phyloP scores from a whole-genome alignment of 1,140 invertebrate species.

The Formica exsecta region DNA sequence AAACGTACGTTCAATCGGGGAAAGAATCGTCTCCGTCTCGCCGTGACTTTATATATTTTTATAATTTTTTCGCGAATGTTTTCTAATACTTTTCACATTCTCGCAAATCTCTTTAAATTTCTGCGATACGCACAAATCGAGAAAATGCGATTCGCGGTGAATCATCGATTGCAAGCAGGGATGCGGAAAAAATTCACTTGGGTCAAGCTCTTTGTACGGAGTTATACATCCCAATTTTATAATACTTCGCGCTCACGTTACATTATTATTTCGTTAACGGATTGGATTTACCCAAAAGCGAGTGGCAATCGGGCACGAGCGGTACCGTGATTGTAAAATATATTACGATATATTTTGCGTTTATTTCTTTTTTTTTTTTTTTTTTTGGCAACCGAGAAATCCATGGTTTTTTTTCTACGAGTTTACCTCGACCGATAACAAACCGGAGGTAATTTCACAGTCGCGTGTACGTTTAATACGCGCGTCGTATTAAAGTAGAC shows the following conservation, averaged over 20 bases:
- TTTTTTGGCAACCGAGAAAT: background rate
- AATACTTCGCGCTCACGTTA: slow-evolving; percentile 5
- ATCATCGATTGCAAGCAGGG: slow-evolving; percentile 8
- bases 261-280: slow-evolving; percentile 23
- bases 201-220: background rate
- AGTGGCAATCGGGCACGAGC: background rate
- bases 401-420: background rate
- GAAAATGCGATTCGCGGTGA: background rate
- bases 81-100: background rate
- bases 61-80: background rate
- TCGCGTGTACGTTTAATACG: background rate
- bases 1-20: slow-evolving; percentile 1
- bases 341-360: background rate
- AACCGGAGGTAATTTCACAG: slow-evolving; percentile 1
- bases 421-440: background rate
- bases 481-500: slow-evolving; percentile 10
- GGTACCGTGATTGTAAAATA: slow-evolving; percentile 9
- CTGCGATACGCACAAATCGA: background rate
- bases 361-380: background rate
- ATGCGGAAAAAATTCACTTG: slow-evolving; percentile 38
- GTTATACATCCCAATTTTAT: slow-evolving; percentile 19
- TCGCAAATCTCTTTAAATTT: background rate
- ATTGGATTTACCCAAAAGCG: slow-evolving; percentile 5
- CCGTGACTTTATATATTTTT: background rate
- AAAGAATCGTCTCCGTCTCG: background rate